Evolutionary conservation across 2,113 vertebrate species (phyloP).

Genomic region (Coregonus clupeaformis): DNA sequence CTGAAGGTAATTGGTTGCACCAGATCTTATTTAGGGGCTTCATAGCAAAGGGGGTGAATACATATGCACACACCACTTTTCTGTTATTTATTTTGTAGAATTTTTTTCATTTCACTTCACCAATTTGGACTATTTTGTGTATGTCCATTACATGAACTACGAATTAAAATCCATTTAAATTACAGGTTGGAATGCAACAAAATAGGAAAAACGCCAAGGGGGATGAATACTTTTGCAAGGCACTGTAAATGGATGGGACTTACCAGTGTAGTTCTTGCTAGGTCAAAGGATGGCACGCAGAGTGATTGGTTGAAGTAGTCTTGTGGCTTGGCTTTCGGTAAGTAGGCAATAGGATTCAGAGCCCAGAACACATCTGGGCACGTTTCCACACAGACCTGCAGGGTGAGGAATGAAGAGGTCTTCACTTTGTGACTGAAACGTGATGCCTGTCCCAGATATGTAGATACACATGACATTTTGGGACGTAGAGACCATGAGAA

Average conservation of each 20-base stretch:
- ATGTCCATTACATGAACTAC: no score
- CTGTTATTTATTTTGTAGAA: no score
- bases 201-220: no score
- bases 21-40: no score
- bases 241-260: slow-evolving; percentile 9
- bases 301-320: slow-evolving; percentile 40
- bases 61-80: no score
- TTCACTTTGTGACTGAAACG: neutral
- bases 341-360: rapidly evolving
- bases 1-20: no score
- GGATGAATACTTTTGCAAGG: no score
- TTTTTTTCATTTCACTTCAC: no score
- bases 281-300: slow-evolving; percentile 74
- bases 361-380: slow-evolving; percentile 64
- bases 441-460: neutral
- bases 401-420: neutral
- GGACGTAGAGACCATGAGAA: neutral
- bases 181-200: no score
- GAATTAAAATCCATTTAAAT: no score
- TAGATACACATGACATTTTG: neutral
- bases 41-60: no score
- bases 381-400: slow-evolving; percentile 70
- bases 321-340: rapidly evolving
- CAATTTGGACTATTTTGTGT: no score
- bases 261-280: slow-evolving; percentile 47